phyloP scores from a whole-genome alignment of 2,113 vertebrate genomes.

The Odocoileus virginianus region DNA sequence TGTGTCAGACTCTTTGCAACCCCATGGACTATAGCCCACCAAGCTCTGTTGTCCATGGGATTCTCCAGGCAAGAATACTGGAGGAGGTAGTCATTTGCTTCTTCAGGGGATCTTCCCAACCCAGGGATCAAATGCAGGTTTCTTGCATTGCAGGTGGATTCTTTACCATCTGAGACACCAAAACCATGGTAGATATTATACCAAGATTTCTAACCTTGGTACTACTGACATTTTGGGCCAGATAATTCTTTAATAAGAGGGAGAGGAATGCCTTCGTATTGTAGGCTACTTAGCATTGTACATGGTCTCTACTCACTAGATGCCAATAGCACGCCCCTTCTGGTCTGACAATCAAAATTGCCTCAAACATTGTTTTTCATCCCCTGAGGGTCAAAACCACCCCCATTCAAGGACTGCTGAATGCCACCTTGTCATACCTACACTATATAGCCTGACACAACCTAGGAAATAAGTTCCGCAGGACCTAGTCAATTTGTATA shows the following conservation, averaged over 20 bases:
- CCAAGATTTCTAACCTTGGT: background rate
- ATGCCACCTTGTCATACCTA: background rate
- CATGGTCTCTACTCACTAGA: background rate
- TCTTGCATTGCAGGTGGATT: background rate
- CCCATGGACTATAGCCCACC: background rate
- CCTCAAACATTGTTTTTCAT: background rate
- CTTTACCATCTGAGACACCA: background rate
- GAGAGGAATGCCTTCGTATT: background rate
- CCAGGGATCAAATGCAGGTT: background rate
- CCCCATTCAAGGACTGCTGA: background rate
- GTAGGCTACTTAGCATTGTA: background rate
- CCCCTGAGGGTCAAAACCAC: background rate
- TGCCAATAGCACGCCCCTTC: background rate
- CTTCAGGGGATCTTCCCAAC: background rate
- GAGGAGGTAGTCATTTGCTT: background rate
- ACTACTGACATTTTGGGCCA: background rate
- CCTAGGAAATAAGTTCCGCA: background rate
- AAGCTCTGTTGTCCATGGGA: background rate
- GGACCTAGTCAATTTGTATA: background rate
- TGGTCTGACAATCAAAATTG: background rate
- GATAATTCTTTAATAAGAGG: background rate
- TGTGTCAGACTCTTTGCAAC: background rate
- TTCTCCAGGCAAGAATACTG: background rate
- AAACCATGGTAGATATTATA: background rate
- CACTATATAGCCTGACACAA: background rate